A percentile compares a stretch with the other conserved stretches of the same genome.
Evolutionary conservation across 2,888 invertebrate species (phyloP).

Genomic region (Catocala fraxini): DNA sequence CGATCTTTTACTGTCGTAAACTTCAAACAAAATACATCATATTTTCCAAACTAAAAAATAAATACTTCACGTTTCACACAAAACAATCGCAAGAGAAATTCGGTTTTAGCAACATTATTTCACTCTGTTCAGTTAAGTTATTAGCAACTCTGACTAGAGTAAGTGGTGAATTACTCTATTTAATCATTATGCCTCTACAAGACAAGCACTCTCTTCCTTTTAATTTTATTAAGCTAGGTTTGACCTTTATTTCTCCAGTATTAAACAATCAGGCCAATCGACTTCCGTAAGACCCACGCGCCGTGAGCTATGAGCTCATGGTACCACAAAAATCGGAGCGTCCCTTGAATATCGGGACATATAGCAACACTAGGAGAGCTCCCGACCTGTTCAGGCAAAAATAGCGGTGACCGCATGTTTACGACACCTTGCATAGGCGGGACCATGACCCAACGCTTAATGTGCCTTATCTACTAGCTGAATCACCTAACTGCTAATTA

Average conservation of each 20-base stretch:
- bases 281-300: conserved; percentile 11
- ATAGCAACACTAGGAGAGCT: conserved; percentile 22
- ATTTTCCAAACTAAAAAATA: too few relatives aligned
- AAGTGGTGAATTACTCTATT: too few relatives aligned
- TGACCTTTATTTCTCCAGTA: neutral
- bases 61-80: too few relatives aligned
- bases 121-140: too few relatives aligned
- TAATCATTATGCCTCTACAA: too few relatives aligned
- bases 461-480: conserved; percentile 19
- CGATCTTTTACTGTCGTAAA: too few relatives aligned
- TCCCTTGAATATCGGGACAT: conserved; percentile 14
- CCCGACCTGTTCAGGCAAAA: conserved; percentile 29
- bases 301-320: conserved; percentile 1
- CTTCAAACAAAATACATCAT: too few relatives aligned
- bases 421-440: conserved; percentile 23
- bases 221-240: neutral
- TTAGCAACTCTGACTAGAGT: too few relatives aligned
- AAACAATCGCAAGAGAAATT: too few relatives aligned
- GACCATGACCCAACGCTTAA: conserved; percentile 39
- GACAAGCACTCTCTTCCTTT: neutral
- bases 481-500: conserved; percentile 42
- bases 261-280: conserved; percentile 5
- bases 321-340: conserved; percentile 17
- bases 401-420: conserved; percentile 52
- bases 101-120: too few relatives aligned